Conservation (phyloP, 2,888 invertebrate genomes). For the Erpobdella octoculata region DNA sequence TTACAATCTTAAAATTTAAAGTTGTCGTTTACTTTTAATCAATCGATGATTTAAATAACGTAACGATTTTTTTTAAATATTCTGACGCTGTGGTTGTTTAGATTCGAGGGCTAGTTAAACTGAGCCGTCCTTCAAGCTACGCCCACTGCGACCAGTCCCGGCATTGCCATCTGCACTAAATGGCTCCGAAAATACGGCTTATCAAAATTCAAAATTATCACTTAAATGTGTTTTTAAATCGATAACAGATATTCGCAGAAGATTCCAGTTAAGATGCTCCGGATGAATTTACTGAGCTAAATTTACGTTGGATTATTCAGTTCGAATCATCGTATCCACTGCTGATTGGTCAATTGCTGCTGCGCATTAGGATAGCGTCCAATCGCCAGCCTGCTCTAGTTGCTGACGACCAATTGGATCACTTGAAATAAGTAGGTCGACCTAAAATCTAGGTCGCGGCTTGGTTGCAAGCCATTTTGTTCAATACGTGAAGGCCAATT, state of each 20-base stretch:
- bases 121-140: too few species aligned
- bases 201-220: too few species aligned
- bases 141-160: background rate
- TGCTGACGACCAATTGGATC: background rate
- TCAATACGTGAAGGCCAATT: conserved; percentile 2
- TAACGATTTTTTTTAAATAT: background rate
- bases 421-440: conserved; percentile 2
- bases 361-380: background rate
- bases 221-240: too few species aligned
- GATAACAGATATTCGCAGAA: too few species aligned
- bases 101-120: background rate
- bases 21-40: too few species aligned
- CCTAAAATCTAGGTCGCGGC: background rate
- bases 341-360: background rate
- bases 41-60: conserved; percentile 2
- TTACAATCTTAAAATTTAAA: too few species aligned
- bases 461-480: background rate
- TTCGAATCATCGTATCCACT: background rate
- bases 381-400: background rate
- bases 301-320: background rate
- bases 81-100: background rate
- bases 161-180: background rate
- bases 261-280: too few species aligned
- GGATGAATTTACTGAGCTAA: too few species aligned
- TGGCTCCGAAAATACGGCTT: too few species aligned